Percentiles rank a stretch among this genome's conserved stretches.
These are phyloP conservation scores for Zaprionus kolodkinae DNA, from an alignment of 1,140 invertebrate genomes.

Conservation along the genomic window DNA sequence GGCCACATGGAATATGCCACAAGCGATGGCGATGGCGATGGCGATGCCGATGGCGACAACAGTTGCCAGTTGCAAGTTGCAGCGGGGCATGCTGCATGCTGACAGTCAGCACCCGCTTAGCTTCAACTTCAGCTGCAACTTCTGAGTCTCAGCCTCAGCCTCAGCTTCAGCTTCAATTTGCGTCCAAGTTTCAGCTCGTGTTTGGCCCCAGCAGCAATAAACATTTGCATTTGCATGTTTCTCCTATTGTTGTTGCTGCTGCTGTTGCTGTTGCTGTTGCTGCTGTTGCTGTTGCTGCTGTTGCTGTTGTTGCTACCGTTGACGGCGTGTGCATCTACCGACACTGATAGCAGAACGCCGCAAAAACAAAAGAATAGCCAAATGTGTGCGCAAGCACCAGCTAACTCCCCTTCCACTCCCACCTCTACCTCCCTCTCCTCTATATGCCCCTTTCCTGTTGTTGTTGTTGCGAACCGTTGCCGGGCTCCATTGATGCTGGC, in stretches of 20 bases:
- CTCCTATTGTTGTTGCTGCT: conserved; percentile 18
- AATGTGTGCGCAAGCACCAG: conserved; percentile 51
- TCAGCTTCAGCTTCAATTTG: conserved; percentile 14
- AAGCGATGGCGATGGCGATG: conserved; percentile 20
- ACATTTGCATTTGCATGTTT: conserved; percentile 79
- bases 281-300: conserved; percentile 18
- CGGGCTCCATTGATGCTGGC: conserved; percentile 80
- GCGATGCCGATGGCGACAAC: conserved; percentile 31
- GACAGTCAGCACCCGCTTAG: conserved; percentile 54
- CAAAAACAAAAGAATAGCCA: conserved; percentile 78
- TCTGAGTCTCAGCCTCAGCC: conserved; percentile 36
- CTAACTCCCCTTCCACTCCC: neutral
- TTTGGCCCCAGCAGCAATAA: conserved; percentile 57
- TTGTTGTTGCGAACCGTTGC: neutral
- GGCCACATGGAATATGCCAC: conserved; percentile 61
- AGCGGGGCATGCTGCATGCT: neutral
- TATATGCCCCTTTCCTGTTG: too few relatives aligned
- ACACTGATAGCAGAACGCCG: conserved; percentile 67
- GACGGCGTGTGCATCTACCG: conserved; percentile 78
- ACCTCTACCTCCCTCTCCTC: neutral
- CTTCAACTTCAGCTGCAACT: conserved; percentile 28
- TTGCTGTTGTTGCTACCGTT: conserved; percentile 49
- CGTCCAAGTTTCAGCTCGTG: conserved; percentile 19
- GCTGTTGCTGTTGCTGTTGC: conserved; percentile 28
- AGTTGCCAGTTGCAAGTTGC: conserved; percentile 6